Conservation (phyloP, 2,888 invertebrate species). For the Myopa testacea region DNA sequence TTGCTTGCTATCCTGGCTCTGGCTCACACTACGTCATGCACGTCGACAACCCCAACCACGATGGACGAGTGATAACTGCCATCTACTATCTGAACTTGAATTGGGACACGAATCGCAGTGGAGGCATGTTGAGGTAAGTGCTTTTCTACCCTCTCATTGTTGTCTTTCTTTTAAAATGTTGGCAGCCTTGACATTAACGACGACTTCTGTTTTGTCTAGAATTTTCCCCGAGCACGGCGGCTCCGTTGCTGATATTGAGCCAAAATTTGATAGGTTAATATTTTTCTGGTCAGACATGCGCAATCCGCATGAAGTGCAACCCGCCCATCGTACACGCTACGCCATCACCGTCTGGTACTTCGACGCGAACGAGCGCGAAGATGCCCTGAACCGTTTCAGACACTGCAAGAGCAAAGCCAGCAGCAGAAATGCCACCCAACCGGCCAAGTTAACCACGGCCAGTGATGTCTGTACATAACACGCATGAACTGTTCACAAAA, state of each 20-base stretch:
- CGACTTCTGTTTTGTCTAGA: slow-evolving; percentile 63
- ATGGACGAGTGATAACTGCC: slow-evolving; percentile 96
- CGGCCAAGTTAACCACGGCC: slow-evolving; percentile 42
- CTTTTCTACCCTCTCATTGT: slow-evolving; percentile 3
- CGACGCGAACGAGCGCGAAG: slow-evolving; percentile 84
- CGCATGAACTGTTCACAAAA: slow-evolving; percentile 26
- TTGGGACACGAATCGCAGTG: slow-evolving; percentile 88
- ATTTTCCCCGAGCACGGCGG: slow-evolving; percentile 91
- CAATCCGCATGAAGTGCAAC: slow-evolving; percentile 97
- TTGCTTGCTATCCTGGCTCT: slow-evolving; percentile 96
- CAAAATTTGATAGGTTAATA: slow-evolving; percentile 90
- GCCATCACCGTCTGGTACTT: slow-evolving; percentile 95
- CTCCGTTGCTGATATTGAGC: slow-evolving; percentile 91
- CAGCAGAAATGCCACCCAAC: slow-evolving; percentile 39
- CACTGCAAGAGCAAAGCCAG: slow-evolving; percentile 43
- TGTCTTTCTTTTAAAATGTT: not conserved
- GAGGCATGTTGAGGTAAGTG: slow-evolving; percentile 84
- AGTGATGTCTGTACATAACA: slow-evolving; percentile 64
- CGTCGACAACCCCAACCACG: slow-evolving; percentile 96
- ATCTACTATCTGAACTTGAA: slow-evolving; percentile 97
- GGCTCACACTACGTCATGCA: slow-evolving; percentile 97
- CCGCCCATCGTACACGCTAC: slow-evolving; percentile 88
- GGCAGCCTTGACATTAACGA: not conserved
- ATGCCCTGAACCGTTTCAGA: slow-evolving; percentile 70
- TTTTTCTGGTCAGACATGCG: slow-evolving; percentile 98